A percentile compares a stretch with the other conserved stretches of the same genome.
Evolutionary conservation across 2,797 vertebrate species (phyloP).

Genomic region (Mallotus villosus): DNA sequence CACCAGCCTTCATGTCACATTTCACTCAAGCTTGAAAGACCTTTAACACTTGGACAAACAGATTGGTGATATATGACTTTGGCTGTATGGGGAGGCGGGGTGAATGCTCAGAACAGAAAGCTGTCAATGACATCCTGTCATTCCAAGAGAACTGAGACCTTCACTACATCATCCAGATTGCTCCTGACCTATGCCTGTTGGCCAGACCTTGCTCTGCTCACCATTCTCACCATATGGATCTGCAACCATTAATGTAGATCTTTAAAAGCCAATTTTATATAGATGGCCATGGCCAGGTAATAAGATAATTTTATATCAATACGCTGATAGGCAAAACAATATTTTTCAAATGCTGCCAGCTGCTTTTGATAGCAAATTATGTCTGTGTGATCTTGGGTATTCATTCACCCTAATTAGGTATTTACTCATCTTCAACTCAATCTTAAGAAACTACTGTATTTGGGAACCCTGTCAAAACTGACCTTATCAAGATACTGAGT

Average conservation of each 20-base stretch:
- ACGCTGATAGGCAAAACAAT: not conserved
- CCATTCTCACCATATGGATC: conserved; percentile 10
- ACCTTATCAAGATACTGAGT: not conserved
- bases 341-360: too few species aligned
- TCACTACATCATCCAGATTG: conserved; percentile 59
- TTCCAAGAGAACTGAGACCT: conserved; percentile 41
- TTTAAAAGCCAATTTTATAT: not conserved
- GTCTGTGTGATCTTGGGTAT: not conserved
- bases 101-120: conserved; percentile 42
- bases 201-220: conserved; percentile 26
- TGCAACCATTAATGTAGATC: not conserved
- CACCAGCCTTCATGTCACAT: conserved; percentile 50
- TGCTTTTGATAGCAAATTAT: conserved; percentile 22
- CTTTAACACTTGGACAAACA: conserved; percentile 54
- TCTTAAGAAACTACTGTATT: not conserved
- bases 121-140: conserved; percentile 48
- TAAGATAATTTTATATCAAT: not conserved
- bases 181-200: conserved; percentile 57
- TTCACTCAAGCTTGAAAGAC: conserved; percentile 45
- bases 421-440: conserved; percentile 22
- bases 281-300: not conserved
- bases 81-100: conserved; percentile 22
- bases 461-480: conserved; percentile 11
- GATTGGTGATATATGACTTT: conserved; percentile 62
- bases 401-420: not conserved